These are phyloP conservation scores for Sinohyriopsis cumingii DNA, from an alignment of 2,888 invertebrate species.

Conservation along the genomic window DNA sequence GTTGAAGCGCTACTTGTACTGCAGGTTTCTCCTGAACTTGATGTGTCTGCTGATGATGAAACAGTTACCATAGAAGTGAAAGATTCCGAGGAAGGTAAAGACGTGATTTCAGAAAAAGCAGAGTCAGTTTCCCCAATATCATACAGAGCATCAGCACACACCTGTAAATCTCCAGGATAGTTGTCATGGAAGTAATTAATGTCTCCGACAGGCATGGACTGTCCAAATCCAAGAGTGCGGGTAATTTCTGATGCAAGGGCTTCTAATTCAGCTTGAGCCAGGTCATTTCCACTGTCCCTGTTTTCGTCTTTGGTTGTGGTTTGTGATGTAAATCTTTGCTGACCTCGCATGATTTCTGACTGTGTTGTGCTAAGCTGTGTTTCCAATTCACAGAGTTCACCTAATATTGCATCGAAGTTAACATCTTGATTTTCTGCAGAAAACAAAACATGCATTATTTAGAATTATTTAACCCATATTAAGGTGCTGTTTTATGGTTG, in stretches of 20 bases:
- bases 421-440: constrained; percentile 91
- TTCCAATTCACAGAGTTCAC: constrained; percentile 94
- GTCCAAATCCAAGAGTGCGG: constrained; percentile 49
- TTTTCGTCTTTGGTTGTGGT: constrained; percentile 37
- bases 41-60: constrained; percentile 61
- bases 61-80: constrained; percentile 81
- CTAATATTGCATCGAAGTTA: constrained; percentile 96
- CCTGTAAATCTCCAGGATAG: constrained; percentile 44
- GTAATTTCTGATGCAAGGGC: constrained; percentile 63
- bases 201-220: constrained; percentile 42
- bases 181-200: constrained; percentile 45
- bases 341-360: constrained; percentile 72
- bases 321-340: background rate
- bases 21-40: constrained; percentile 53
- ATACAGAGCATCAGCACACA: constrained; percentile 42
- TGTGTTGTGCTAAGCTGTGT: constrained; percentile 69
- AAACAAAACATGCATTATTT: constrained; percentile 4
- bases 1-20: constrained; percentile 50
- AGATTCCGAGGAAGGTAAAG: constrained; percentile 92
- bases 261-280: constrained; percentile 61
- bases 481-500: background rate
- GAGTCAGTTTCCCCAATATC: constrained; percentile 98
- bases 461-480: background rate
- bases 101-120: constrained; percentile 97
- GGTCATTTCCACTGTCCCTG: constrained; percentile 49